These are phyloP conservation scores for Anoplius nigerrimus DNA, from an alignment of 2,888 invertebrate species.

Conservation along the genomic window DNA sequence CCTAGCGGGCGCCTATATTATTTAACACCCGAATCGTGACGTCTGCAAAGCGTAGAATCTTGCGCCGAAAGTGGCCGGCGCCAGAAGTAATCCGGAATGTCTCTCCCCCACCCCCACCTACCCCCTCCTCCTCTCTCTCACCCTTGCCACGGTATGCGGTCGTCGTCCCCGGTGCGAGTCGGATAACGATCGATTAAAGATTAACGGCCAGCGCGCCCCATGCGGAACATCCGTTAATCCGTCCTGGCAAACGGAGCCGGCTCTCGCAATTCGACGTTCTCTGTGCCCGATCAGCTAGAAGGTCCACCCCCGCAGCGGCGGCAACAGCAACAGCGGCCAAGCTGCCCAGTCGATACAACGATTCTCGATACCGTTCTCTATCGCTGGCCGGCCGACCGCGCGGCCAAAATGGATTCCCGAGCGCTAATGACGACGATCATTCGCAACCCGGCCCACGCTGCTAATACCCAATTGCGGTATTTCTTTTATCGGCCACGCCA, in stretches of 20 bases:
- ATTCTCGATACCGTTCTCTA: too few species aligned
- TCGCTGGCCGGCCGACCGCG: too few species aligned
- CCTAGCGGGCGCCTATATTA: too few species aligned
- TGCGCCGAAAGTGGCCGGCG: background rate
- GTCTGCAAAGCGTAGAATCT: background rate
- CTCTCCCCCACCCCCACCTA: background rate
- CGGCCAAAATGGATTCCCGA: too few species aligned
- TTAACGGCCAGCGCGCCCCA: constrained; percentile 3
- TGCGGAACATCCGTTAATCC: constrained; percentile 4
- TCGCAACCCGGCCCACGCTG: too few species aligned
- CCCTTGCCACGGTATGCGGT: background rate
- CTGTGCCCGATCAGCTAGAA: too few species aligned
- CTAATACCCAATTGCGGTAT: too few species aligned
- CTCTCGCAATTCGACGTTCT: background rate
- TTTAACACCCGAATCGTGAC: background rate
- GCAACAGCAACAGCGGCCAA: too few species aligned
- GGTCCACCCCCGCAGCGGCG: too few species aligned
- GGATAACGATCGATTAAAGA: constrained; percentile 15
- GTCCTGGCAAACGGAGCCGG: background rate
- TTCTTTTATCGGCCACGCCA: too few species aligned
- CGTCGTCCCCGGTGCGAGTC: background rate
- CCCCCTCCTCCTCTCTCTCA: background rate
- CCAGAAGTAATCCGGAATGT: background rate
- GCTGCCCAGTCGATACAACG: too few species aligned
- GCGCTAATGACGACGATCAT: too few species aligned